Base-by-base conservation (phyloP, 2,888 invertebrate genomes). In the Caenorhabditis macrosperma region DNA sequence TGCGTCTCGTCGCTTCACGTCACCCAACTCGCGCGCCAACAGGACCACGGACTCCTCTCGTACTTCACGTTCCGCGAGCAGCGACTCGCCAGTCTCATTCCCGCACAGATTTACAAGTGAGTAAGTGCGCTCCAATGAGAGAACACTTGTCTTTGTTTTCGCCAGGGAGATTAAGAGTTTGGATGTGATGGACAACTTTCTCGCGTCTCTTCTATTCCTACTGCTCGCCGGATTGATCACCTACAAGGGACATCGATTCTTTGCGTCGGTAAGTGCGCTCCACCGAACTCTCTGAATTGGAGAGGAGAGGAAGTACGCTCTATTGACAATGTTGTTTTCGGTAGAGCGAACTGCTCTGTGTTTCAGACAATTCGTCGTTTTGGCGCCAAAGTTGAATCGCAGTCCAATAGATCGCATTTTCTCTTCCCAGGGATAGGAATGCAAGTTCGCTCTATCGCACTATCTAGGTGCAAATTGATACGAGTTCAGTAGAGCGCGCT, bases 51-150 rank as follows among this genome's bases (percentile, higher is more conserved):
- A 1, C 26, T 75, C 7, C 28, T 60, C 20, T 26, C 33, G 1
- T 66, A 67, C 12, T 66, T 60, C 28, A 50, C 64, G 7, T 44
- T 64, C n/a, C 38, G 64, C 30, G 74, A 74, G 17, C 41, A 35
- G 5, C 50, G 75, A 22, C 15, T 75, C 5, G 33, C 28, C 10
- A 75, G 75, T 20, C n/a, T 67, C n/a, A 75, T 75, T 41, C 75
- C 75, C 5, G 38, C 75, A 2, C 75, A 75, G 22, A 57, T 75
- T 33, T 75, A 44, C 17, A 67, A 75, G 75, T 74, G 26, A 63
- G 63, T n/a, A 12, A 20, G n/a, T 5, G 24, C 3, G 5, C 3
- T 41, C n/a, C 33, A 7, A 33, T 10, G 33, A 7, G 33, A 33
- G 33, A 5, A 33, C 33, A 33, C 33, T 10, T 10, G 10, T 52